These are phyloP conservation scores for Blera fallax DNA, from an alignment of 2,888 invertebrate genomes.

Conservation along the genomic window DNA sequence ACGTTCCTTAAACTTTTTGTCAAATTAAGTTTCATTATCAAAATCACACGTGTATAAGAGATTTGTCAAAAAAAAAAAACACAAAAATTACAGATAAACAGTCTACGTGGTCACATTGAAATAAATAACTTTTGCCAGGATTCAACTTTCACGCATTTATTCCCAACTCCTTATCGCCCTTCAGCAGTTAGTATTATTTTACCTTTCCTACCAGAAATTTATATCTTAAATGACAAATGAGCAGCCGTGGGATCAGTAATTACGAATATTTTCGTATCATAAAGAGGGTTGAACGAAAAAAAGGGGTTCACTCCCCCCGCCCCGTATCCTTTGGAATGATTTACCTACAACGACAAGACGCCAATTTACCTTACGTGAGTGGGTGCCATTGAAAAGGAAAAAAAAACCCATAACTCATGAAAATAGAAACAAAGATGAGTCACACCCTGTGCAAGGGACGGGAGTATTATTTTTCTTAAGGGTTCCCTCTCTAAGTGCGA, in stretches of 20 bases:
- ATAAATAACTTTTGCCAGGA: slow-evolving; percentile 19
- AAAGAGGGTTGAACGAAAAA: background rate
- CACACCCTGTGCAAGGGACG: background rate
- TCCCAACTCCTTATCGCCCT: slow-evolving; percentile 22
- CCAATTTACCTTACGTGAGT: slow-evolving; percentile 29
- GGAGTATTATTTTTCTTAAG: background rate
- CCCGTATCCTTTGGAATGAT: background rate
- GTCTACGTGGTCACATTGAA: background rate
- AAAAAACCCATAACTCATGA: slow-evolving; percentile 16
- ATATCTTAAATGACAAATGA: slow-evolving; percentile 49
- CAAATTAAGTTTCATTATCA: slow-evolving; percentile 10
- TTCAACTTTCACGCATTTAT: slow-evolving; percentile 5
- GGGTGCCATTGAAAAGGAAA: background rate
- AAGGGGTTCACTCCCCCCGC: background rate
- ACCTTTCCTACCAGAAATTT: background rate
- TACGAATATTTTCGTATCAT: slow-evolving; percentile 32
- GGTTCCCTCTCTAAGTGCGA: slow-evolving; percentile 5
- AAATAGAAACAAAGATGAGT: slow-evolving; percentile 19
- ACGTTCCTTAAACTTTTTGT: background rate
- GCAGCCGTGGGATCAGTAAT: slow-evolving; percentile 42
- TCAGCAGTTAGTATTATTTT: slow-evolving; percentile 13
- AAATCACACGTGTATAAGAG: slow-evolving; percentile 9
- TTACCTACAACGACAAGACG: slow-evolving; percentile 16
- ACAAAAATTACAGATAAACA: background rate
- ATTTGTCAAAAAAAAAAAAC: background rate